Evolutionary conservation across 2,888 invertebrate species (phyloP).

Genomic region (Blera fallax): DNA sequence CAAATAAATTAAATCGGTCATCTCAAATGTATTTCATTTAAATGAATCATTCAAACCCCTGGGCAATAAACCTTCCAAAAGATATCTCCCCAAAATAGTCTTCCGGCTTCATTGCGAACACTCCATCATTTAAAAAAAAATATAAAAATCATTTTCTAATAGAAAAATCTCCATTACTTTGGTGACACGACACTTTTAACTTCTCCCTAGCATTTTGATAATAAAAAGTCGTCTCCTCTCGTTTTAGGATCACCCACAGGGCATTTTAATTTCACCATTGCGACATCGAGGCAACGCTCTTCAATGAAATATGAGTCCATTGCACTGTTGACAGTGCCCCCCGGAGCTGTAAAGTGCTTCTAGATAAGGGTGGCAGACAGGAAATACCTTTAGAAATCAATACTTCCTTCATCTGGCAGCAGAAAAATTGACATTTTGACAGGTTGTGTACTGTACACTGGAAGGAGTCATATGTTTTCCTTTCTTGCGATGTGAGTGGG

Average conservation of each 20-base stretch:
- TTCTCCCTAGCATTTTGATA: not conserved
- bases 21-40: not conserved
- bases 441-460: not conserved
- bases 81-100: not conserved
- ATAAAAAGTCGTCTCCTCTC: not conserved
- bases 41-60: not conserved
- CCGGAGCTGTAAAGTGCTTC: not conserved
- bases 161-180: not conserved
- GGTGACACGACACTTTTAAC: not conserved
- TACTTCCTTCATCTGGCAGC: not conserved
- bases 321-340: constrained; percentile 27
- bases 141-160: not conserved
- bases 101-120: not conserved
- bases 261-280: not conserved
- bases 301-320: constrained; percentile 31
- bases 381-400: constrained; percentile 13
- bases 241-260: constrained; percentile 3
- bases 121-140: not conserved
- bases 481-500: not conserved
- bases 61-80: not conserved
- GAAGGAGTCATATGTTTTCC: not conserved
- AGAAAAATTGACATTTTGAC: constrained; percentile 1
- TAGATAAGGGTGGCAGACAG: constrained; percentile 11
- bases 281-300: constrained; percentile 7
- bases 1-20: not conserved